Conservation (phyloP, 2,113 vertebrate genomes). For the Phalacrocorax aristotelis region DNA sequence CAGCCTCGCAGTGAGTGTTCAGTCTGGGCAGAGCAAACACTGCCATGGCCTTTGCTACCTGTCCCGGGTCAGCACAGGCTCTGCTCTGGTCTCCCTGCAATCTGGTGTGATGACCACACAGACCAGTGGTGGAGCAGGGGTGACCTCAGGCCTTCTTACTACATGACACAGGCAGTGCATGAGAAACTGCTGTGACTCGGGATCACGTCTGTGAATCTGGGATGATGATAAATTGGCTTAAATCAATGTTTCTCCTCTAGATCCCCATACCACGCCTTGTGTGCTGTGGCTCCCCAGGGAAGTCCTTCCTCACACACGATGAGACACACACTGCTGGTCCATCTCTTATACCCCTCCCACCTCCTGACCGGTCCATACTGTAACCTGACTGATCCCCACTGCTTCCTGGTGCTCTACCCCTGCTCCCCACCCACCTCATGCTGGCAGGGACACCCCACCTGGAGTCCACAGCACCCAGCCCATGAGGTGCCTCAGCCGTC, state of each 20-base stretch:
- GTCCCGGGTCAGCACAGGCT: accelerated
- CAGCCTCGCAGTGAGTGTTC: not conserved
- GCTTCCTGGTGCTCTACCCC: not conserved
- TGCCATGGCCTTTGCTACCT: not conserved
- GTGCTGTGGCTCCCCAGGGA: not conserved
- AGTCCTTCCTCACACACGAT: accelerated
- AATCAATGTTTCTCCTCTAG: not conserved
- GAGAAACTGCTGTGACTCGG: not conserved
- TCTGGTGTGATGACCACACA: not conserved
- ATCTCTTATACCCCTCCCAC: not conserved
- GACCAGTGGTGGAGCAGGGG: not conserved
- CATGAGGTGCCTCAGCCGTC: accelerated
- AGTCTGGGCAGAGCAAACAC: not conserved
- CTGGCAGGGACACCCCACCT: not conserved
- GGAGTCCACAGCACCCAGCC: not conserved
- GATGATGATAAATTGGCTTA: not conserved
- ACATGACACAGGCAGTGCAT: not conserved
- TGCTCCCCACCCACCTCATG: not conserved
- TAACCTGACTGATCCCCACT: accelerated
- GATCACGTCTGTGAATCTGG: not conserved
- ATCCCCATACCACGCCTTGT: not conserved
- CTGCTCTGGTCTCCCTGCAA: accelerated
- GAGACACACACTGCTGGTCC: accelerated
- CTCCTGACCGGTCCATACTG: accelerated
- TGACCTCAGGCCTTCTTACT: not conserved